These are phyloP conservation scores for Gymnopithys bicolor DNA, from an alignment of 2,797 vertebrate species.

Conservation along the genomic window DNA sequence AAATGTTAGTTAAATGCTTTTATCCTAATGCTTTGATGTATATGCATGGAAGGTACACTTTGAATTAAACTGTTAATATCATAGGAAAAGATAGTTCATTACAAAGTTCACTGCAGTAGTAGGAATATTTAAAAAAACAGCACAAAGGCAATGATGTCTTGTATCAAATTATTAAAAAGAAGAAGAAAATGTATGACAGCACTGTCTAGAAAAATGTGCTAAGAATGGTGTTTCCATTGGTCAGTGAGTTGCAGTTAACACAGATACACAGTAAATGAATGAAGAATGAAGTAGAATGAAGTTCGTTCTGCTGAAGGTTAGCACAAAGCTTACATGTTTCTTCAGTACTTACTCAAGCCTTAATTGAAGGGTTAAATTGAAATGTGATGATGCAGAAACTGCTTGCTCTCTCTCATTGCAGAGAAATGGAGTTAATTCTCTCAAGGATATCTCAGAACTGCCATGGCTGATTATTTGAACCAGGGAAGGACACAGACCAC, in stretches of 20 bases:
- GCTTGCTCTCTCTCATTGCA: background rate
- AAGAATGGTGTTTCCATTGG: background rate
- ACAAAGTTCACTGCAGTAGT: background rate
- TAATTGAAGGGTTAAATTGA: conserved; percentile 38
- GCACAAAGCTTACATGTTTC: background rate
- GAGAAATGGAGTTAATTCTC: background rate
- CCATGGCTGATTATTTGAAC: background rate
- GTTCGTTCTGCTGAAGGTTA: background rate
- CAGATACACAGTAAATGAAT: background rate
- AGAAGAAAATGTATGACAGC: background rate
- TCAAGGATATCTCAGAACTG: background rate
- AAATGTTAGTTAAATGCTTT: background rate
- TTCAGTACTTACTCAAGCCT: background rate
- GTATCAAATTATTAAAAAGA: background rate
- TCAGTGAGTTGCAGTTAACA: background rate
- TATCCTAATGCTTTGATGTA: background rate
- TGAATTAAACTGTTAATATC: background rate
- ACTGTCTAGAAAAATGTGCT: background rate
- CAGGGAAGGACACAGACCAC: background rate
- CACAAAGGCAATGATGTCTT: background rate
- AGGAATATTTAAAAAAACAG: background rate
- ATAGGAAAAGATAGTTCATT: background rate
- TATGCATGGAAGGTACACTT: background rate
- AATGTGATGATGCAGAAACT: conserved; percentile 24
- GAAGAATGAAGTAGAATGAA: background rate